These are phyloP conservation scores for Drosophila pachea DNA, from an alignment of 1,140 invertebrate species.

Conservation along the genomic window DNA sequence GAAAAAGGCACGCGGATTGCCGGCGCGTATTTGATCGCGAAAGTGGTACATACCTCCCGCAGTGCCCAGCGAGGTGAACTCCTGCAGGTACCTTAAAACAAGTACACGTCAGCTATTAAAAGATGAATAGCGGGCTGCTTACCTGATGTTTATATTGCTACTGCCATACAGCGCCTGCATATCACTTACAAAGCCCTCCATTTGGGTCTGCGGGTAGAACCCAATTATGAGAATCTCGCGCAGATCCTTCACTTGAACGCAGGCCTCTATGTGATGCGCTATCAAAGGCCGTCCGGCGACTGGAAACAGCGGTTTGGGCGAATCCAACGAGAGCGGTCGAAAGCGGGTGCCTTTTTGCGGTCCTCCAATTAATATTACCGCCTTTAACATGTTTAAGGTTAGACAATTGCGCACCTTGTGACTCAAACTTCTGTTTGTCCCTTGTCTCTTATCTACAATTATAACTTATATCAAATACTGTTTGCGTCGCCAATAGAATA, in stretches of 20 bases:
- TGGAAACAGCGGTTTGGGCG: constrained; percentile 98
- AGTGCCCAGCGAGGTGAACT: constrained; percentile 96
- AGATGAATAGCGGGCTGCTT: neutral
- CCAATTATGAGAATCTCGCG: constrained; percentile 97
- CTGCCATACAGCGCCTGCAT: constrained; percentile 91
- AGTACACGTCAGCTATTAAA: constrained; percentile 1
- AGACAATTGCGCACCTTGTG: constrained; percentile 29
- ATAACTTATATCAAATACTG: constrained; percentile 41
- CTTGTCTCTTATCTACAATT: constrained; percentile 36
- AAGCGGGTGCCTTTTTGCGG: constrained; percentile 95
- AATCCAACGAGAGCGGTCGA: constrained; percentile 95
- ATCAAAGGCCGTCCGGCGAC: constrained; percentile 96
- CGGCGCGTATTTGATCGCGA: constrained; percentile 94
- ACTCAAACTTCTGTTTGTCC: constrained; percentile 42
- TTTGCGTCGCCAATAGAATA: constrained; percentile 57
- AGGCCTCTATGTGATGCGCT: constrained; percentile 98
- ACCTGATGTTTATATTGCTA: constrained; percentile 91
- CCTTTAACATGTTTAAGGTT: constrained; percentile 83
- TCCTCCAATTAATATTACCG: constrained; percentile 87
- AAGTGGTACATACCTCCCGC: constrained; percentile 99
- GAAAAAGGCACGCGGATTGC: constrained; percentile 94
- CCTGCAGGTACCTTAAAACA: constrained; percentile 90
- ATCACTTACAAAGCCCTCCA: constrained; percentile 90
- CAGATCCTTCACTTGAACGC: constrained; percentile 87
- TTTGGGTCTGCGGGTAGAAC: constrained; percentile 90